Percentiles rank a stretch among this genome's conserved stretches.
Evolutionary conservation across 2,797 vertebrate species (phyloP).

Genomic region (Cephalopachus bancanus): DNA sequence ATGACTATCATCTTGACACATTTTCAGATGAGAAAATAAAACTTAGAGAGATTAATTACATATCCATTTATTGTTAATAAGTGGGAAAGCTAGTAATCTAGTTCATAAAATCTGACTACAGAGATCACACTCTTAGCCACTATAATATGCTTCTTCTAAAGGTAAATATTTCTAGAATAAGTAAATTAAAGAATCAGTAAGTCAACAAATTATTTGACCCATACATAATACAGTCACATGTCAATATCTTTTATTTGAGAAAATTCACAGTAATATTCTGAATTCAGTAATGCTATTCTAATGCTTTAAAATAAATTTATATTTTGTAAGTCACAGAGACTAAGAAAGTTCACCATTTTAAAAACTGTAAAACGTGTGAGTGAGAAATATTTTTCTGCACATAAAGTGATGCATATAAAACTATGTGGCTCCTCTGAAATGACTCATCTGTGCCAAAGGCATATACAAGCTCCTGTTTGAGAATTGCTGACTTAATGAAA

Average conservation of each 20-base stretch:
- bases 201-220: background rate
- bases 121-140: background rate
- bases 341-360: background rate
- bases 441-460: background rate
- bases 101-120: background rate
- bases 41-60: slow-evolving; percentile 17
- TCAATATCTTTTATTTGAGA: background rate
- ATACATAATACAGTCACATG: background rate
- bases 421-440: background rate
- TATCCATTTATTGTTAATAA: background rate
- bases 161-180: background rate
- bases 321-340: background rate
- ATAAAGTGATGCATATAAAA: background rate
- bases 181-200: background rate
- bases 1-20: slow-evolving; percentile 28
- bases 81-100: background rate
- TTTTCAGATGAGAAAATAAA: background rate
- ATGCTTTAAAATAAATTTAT: background rate
- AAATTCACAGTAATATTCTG: background rate
- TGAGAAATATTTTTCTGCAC: background rate
- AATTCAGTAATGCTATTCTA: background rate
- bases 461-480: background rate
- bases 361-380: background rate
- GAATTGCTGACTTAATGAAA: background rate
- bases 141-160: background rate